Base-by-base conservation (phyloP, 1,140 invertebrate species). In the Drosophila nigromelanica region DNA sequence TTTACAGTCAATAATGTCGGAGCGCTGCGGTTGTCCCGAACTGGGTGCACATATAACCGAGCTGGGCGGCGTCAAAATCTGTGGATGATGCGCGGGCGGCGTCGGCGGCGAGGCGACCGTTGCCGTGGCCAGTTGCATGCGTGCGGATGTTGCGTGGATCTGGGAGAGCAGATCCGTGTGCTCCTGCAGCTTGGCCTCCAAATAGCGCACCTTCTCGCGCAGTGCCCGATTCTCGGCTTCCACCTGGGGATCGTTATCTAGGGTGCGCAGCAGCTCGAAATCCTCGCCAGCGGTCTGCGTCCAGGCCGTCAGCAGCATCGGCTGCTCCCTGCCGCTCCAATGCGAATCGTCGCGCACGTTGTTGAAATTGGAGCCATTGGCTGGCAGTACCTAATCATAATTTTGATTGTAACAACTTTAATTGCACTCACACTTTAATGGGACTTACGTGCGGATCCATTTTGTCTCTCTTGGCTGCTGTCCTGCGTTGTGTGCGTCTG, bases 1-100 rank as follows among this genome's bases (percentile, higher is more conserved):
- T n/a, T 90, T 91, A 37, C 90, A 91, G 43, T 89, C 90, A 7
- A 89, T 47, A 11, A 80, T 68, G 27, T 83, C 71, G n/a, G 78
- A 2, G 27, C 40, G 74, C 51, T 72, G 48, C 11, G 60, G 48
- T 42, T 61, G 27, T 3, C 43, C 30, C 4, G 58, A 11, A 5
- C 27, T 50, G 11, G 82, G 63, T 0, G 67, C 75, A 71, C 80
- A 74, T 15, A 83, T 78, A 1, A 82, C 73, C 3, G 86, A 90
- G 40, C 48, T 90, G 42, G 81, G 77, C 6, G 86, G 86, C 5
- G 85, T 89, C 30, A 89, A 51, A 5, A 89, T 64, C 14, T 89
- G 85, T 18, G 69, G 50, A 10, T 66, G 60, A 2, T 42, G 58
- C 27, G 55, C 6, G 21, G 67, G 37, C 8, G 69, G 61, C 7